These are phyloP conservation scores for Pseudococcus jackbeardsleyi DNA, from an alignment of 2,888 invertebrate genomes.

Conservation along the genomic window DNA sequence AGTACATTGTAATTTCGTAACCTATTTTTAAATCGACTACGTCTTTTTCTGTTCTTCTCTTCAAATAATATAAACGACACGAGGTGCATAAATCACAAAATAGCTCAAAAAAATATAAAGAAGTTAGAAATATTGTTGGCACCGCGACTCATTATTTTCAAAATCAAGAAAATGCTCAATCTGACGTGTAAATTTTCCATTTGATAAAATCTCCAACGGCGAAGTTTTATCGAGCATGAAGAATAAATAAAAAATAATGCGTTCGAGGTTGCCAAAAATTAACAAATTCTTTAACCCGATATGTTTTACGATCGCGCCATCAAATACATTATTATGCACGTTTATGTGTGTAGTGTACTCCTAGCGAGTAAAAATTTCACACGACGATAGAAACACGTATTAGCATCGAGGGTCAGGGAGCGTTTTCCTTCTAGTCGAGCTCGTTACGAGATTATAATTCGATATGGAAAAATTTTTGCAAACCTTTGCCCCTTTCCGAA, in stretches of 20 bases:
- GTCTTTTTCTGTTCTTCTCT: neutral
- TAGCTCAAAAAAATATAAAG: neutral
- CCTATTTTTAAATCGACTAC: neutral
- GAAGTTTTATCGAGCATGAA: constrained; percentile 39
- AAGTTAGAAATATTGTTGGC: constrained; percentile 10
- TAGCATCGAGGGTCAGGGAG: neutral
- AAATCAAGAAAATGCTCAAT: constrained; percentile 42
- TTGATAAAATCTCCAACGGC: constrained; percentile 39
- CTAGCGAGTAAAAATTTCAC: neutral
- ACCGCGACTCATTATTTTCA: constrained; percentile 9
- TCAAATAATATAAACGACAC: constrained; percentile 21
- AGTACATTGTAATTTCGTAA: constrained; percentile 22
- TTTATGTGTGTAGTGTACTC: neutral
- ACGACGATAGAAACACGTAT: neutral
- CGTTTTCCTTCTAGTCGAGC: neutral
- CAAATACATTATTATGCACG: neutral
- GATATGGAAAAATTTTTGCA: neutral
- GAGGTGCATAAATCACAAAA: constrained; percentile 9
- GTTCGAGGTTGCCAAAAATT: constrained; percentile 36
- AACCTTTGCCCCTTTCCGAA: neutral
- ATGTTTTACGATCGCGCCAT: neutral
- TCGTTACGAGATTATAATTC: constrained; percentile 9
- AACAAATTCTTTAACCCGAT: constrained; percentile 30
- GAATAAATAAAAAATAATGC: constrained; percentile 43
- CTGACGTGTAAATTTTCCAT: constrained; percentile 36